phyloP scores from a whole-genome alignment of 2,113 vertebrate species.

The Pleuronectes platessa region DNA sequence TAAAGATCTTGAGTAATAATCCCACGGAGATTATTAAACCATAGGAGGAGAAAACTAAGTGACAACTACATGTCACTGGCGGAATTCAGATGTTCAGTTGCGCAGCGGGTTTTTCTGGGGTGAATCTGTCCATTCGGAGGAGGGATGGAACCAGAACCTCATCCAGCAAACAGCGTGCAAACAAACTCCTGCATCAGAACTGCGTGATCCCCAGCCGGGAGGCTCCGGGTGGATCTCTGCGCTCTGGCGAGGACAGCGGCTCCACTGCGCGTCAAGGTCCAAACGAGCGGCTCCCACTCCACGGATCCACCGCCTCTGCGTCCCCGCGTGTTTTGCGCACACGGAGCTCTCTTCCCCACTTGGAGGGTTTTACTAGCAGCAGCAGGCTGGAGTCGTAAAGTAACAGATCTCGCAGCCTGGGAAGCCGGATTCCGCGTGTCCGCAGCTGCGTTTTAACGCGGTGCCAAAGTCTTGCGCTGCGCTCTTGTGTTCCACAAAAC shows the following conservation, averaged over 20 bases:
- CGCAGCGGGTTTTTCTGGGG: too few relatives aligned
- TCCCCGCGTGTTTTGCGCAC: conserved; percentile 54
- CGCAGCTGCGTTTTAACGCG: neutral
- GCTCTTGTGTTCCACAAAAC: conserved; percentile 7
- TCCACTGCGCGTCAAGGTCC: conserved; percentile 50
- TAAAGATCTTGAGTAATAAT: conserved; percentile 41
- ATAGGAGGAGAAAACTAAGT: conserved; percentile 17
- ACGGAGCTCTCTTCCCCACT: conserved; percentile 17
- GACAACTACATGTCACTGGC: conserved; percentile 53
- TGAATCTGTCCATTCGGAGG: conserved; percentile 30
- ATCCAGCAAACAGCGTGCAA: conserved; percentile 46
- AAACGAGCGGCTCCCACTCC: conserved; percentile 6
- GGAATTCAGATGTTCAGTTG: neutral
- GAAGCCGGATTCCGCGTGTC: conserved; percentile 3
- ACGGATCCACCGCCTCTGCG: conserved; percentile 16
- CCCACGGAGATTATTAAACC: conserved; percentile 46
- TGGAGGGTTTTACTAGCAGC: neutral
- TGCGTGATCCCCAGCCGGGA: neutral
- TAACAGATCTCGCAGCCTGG: neutral
- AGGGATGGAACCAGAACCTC: neutral
- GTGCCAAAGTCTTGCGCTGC: conserved; percentile 16
- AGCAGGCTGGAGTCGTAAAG: neutral
- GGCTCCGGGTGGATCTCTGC: neutral
- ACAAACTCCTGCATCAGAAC: conserved; percentile 51
- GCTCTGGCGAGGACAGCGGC: conserved; percentile 27